phyloP scores from a whole-genome alignment of 2,113 vertebrate species.

The Salminus brasiliensis region DNA sequence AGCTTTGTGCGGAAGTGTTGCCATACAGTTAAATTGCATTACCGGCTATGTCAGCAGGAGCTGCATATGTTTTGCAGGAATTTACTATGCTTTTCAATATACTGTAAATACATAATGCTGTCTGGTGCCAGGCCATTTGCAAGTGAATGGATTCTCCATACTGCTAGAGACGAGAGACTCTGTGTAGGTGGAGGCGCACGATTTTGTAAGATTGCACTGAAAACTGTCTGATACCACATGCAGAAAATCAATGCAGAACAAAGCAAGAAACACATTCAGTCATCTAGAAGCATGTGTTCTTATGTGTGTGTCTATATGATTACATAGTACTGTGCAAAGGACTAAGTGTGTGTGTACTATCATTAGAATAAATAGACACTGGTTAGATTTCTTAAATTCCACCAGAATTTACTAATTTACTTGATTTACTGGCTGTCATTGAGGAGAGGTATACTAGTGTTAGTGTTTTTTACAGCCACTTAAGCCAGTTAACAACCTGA shows the following conservation, averaged over 20 bases:
- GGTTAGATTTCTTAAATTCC: no score
- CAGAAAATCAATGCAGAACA: background rate
- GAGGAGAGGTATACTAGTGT: no score
- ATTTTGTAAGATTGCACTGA: background rate
- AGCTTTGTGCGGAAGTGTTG: background rate
- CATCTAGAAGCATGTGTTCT: background rate
- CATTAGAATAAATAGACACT: no score
- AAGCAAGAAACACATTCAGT: background rate
- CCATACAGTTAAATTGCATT: background rate
- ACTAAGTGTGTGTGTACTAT: no score
- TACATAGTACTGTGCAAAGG: no score
- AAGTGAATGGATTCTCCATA: conserved; percentile 2
- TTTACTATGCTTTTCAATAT: conserved; percentile 1
- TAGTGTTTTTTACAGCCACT: no score
- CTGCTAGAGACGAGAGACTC: background rate
- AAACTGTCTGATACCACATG: background rate
- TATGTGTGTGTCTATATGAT: background rate
- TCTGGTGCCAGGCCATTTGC: background rate
- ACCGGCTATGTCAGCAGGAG: background rate
- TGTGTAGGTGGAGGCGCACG: background rate
- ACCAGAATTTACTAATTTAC: no score
- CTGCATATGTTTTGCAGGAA: conserved; percentile 9
- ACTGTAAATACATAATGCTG: background rate
- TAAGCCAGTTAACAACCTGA: no score
- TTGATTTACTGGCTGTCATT: no score